Evolutionary conservation across 2,797 vertebrate genomes (phyloP), one percentile per base, ranked within the genome.

Genomic region (Tragelaphus eurycerus): DNA sequence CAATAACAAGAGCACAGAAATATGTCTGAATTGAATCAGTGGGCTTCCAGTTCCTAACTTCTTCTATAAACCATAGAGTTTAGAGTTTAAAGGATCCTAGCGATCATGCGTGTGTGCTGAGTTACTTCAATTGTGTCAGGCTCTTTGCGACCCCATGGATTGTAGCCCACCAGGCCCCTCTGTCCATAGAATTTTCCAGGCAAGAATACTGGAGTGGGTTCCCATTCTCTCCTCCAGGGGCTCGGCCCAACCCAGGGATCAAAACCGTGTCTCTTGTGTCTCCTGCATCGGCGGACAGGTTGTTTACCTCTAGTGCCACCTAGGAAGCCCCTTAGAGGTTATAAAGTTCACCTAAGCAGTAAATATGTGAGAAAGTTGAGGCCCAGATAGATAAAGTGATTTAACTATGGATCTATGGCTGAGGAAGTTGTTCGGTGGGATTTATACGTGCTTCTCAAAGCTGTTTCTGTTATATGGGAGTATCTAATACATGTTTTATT

Each of bases 351-450:
- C 78, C 6, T 78, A 48, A 67, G 34, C 3, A 27, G 38, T 74
- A n/a, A 96, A 82, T 83, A 60, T 19, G 19, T 23, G 23, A 62
- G 50, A 46, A 88, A 52, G 11, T 16, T 60, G 62, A 96, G 57
- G 16, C 23, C 12, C 43, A n/a, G 9, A 21, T 4, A 84, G 21
- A 74, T n/a, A 21, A 19, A 34, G 2, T 12, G 25, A 89, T 79
- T 52, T 59, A 6, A 46, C 25, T 86, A 1, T 64, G 50, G 21
- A 93, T 23, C 11, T 1, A 38, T 2, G 94, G 25, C 29, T 84
- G 31, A 93, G 59, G 83, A 62, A 87, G 27, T 62, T 86, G 14
- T 81, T 57, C 38, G 3, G 6, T 6, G 7, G 38, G 8, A 67
- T 54, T 84, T 67, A 55, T 14, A 81, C 4, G 2, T 90, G 9